phyloP scores from a whole-genome alignment of 2,888 invertebrate genomes.

The Aradus depressus region DNA sequence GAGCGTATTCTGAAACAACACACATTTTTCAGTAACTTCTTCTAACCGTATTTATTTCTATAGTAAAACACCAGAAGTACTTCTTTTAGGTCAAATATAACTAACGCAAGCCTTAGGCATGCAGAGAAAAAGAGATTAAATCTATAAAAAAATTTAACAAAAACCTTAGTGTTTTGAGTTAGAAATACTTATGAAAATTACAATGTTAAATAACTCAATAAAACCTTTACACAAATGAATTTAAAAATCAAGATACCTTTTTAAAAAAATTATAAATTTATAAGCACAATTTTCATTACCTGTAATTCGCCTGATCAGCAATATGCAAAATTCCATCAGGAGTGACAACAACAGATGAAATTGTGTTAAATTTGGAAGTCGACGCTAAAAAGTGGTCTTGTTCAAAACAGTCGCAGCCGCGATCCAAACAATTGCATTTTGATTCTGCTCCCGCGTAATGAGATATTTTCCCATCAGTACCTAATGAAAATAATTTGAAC shows the following conservation, averaged over 20 bases:
- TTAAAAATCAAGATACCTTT: no score
- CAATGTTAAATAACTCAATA: no score
- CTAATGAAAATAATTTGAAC: constrained; percentile 20
- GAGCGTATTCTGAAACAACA: constrained; percentile 54
- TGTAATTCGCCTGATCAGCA: constrained; percentile 84
- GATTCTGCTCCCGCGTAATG: constrained; percentile 91
- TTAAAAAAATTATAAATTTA: no score
- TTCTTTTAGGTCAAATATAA: no score
- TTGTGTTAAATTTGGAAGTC: constrained; percentile 87
- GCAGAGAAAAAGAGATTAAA: no score
- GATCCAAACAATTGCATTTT: constrained; percentile 83
- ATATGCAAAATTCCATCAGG: constrained; percentile 91
- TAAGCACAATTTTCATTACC: no score
- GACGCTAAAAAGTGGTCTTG: constrained; percentile 84
- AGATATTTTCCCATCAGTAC: constrained; percentile 84
- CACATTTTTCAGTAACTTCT: background rate
- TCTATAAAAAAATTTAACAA: no score
- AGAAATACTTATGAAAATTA: no score
- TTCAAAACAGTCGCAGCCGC: constrained; percentile 86
- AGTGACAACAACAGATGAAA: constrained; percentile 83
- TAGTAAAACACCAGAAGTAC: no score
- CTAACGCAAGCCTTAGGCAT: no score
- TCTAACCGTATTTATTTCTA: background rate
- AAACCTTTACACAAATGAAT: no score
- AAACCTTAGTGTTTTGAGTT: no score